A percentile compares a stretch with the other conserved stretches of the same genome.
phyloP scores from a whole-genome alignment of 2,888 invertebrate species.

The Lapara coniferarum region DNA sequence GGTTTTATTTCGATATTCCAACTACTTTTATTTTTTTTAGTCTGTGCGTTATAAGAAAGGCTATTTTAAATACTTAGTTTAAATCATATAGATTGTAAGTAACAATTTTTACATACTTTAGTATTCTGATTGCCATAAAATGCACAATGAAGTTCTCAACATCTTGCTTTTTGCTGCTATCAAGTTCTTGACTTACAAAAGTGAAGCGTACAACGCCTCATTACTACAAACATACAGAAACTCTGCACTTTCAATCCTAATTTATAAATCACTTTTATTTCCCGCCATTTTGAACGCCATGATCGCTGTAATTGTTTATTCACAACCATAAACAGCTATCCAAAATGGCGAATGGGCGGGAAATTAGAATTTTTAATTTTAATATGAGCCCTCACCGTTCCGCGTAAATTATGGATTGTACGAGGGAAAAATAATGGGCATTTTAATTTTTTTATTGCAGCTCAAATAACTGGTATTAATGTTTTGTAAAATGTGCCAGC shows the following conservation, averaged over 20 bases:
- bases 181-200: too few species aligned
- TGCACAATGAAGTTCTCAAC: too few species aligned
- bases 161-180: too few species aligned
- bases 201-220: too few species aligned
- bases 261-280: not conserved
- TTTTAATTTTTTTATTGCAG: constrained; percentile 24
- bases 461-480: constrained; percentile 27
- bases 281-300: constrained; percentile 37
- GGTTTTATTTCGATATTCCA: too few species aligned
- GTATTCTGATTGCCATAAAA: too few species aligned
- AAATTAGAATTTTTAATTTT: constrained; percentile 48
- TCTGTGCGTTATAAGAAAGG: too few species aligned
- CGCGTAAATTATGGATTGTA: constrained; percentile 32
- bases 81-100: too few species aligned
- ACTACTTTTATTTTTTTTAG: too few species aligned
- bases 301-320: constrained; percentile 38
- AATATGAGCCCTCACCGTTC: constrained; percentile 30
- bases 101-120: too few species aligned
- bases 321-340: constrained; percentile 44
- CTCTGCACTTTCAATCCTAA: not conserved
- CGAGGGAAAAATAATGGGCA: constrained; percentile 27
- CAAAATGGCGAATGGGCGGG: constrained; percentile 37
- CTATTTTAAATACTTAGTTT: too few species aligned
- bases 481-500: constrained; percentile 2
- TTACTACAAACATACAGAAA: too few species aligned